Evolutionary conservation across 2,888 invertebrate genomes (phyloP).

Genomic region (Seira sanloemensis): DNA sequence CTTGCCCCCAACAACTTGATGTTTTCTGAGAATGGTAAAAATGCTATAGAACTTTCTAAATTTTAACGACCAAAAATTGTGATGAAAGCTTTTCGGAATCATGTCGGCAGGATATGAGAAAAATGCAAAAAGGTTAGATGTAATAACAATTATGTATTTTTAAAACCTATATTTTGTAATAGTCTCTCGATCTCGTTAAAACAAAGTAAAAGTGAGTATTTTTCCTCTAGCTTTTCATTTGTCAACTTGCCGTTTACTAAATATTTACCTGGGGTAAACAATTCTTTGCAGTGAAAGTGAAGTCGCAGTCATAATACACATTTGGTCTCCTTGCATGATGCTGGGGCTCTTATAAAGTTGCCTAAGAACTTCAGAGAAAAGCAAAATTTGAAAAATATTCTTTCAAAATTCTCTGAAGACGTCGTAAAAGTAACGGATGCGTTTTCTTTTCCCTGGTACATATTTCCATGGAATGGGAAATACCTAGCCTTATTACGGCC

Average conservation of each 20-base stretch:
- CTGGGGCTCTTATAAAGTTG: neutral
- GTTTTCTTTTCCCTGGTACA: neutral
- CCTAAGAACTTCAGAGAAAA: neutral
- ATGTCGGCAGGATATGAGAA: too few relatives aligned
- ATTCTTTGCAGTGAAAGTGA: neutral
- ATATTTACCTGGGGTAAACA: slow-evolving; percentile 1
- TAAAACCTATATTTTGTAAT: neutral
- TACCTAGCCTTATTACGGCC: neutral
- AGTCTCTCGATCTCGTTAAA: neutral
- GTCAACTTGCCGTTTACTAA: neutral
- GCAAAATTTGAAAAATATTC: neutral
- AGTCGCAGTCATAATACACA: too few relatives aligned
- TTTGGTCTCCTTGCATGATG: too few relatives aligned
- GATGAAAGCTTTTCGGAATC: too few relatives aligned
- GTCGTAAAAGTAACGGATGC: neutral
- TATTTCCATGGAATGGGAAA: neutral
- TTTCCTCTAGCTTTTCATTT: neutral
- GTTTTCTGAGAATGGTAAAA: too few relatives aligned
- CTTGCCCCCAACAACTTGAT: too few relatives aligned
- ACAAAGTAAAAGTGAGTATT: neutral
- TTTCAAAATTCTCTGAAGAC: neutral
- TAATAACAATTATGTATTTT: neutral
- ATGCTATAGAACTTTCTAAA: too few relatives aligned
- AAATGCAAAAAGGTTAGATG: too few relatives aligned
- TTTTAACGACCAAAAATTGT: too few relatives aligned